These are phyloP conservation scores for Huso huso DNA, from an alignment of 2,797 vertebrate genomes.

Conservation along the genomic window DNA sequence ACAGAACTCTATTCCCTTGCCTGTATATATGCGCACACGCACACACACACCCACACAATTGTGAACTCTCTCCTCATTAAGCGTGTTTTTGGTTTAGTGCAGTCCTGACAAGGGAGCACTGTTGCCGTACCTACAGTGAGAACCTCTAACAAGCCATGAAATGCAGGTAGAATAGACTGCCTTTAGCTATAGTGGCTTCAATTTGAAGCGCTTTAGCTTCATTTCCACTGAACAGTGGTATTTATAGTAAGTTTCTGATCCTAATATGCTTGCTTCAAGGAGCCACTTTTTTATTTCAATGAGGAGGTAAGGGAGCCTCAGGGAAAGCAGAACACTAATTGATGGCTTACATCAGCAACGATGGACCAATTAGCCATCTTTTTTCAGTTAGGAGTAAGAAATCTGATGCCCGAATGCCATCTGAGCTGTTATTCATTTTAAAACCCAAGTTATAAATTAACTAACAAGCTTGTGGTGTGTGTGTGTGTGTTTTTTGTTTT, in stretches of 20 bases:
- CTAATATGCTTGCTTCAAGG: constrained; percentile 61
- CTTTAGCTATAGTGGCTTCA: constrained; percentile 57
- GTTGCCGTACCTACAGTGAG: constrained; percentile 62
- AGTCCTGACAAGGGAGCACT: constrained; percentile 67
- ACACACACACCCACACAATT: constrained; percentile 23
- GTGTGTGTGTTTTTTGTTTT: background rate
- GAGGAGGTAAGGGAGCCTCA: constrained; percentile 43
- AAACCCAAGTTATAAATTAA: constrained; percentile 58
- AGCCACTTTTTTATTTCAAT: constrained; percentile 40
- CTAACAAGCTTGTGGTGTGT: constrained; percentile 54
- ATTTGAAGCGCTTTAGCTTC: constrained; percentile 62
- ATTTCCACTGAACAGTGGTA: constrained; percentile 72
- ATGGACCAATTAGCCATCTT: constrained; percentile 63
- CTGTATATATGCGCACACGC: constrained; percentile 3
- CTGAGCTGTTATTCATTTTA: constrained; percentile 50
- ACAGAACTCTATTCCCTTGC: constrained; percentile 52
- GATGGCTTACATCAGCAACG: constrained; percentile 60
- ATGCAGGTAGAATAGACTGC: constrained; percentile 68
- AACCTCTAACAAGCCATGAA: constrained; percentile 77
- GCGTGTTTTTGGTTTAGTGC: constrained; percentile 70
- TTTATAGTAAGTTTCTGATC: constrained; percentile 74
- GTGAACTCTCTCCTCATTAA: constrained; percentile 70
- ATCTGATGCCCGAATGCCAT: constrained; percentile 52
- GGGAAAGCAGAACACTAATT: constrained; percentile 56
- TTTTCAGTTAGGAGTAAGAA: constrained; percentile 63